Base-by-base conservation (phyloP, 2,888 invertebrate genomes). In the Chloromyia formosa region DNA sequence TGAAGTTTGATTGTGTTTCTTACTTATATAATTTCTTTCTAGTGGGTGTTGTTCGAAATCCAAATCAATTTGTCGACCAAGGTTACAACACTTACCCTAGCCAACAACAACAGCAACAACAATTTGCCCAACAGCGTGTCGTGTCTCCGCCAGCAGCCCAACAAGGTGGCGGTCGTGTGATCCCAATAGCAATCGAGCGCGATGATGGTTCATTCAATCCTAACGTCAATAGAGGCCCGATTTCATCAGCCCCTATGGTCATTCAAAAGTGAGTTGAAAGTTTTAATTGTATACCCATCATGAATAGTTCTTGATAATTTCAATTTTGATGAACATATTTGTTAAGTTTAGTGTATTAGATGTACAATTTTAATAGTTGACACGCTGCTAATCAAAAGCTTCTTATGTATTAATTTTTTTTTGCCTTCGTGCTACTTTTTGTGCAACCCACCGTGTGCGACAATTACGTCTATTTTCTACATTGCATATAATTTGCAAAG, bases 161-260 rank as follows among this genome's bases (percentile, higher is more conserved):
- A 35, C 82, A 84, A 77, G 86, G 87, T 1, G 87, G 86, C 79
- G 87, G 89, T 49, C 86, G 90, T 79, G 88, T 90, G 79, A 89
- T 90, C 81, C 90, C 90, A 16, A 89, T 90, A 79, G 87, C 89
- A 78, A 86, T 90, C 79, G 90, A 90, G 71, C 77, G 77, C 74
- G 76, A 77, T 62, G 80, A 81, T 60, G 77, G 77, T 56, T 78
- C 78, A 23, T 77, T 79, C 5, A 78, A 76, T 76, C 69, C 77
- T 14, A 78, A 78, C 22, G 79, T 77, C 20, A 78, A 79, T 74
- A 81, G 83, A 42, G 85, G 84, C 10, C 84, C 85, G 10, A 80
- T 85, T 68, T 82, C 83, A 68, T 81, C 83, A 75, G 80, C 83
- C 54, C 85, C 86, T 35, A 82, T 83, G 22, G 80, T 85, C 49